Evolutionary conservation across 2,888 invertebrate genomes (phyloP).

Genomic region (Anthoptus insignis): DNA sequence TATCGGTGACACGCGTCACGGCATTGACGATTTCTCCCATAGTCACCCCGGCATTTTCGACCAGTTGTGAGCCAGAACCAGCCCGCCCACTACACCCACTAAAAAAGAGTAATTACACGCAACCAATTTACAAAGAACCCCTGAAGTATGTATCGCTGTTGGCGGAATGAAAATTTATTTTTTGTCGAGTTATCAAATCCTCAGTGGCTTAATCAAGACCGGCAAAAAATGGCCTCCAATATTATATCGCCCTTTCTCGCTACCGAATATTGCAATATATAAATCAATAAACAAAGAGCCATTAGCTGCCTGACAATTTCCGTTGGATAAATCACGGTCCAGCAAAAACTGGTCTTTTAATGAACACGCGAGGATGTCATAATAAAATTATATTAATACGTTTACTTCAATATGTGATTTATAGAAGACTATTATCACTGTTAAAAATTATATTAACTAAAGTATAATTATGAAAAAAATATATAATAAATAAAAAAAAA

Average conservation of each 20-base stretch:
- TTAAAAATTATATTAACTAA: background rate
- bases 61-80: too few species aligned
- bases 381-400: slow-evolving; percentile 52
- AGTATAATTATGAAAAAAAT: too few species aligned
- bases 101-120: slow-evolving; percentile 67
- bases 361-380: slow-evolving; percentile 63
- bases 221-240: slow-evolving; percentile 67
- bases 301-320: slow-evolving; percentile 85
- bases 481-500: too few species aligned
- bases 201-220: slow-evolving; percentile 73
- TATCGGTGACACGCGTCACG: too few species aligned
- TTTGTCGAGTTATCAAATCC: slow-evolving; percentile 57
- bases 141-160: slow-evolving; percentile 45
- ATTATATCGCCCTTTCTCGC: slow-evolving; percentile 73
- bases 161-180: slow-evolving; percentile 53
- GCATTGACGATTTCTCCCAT: too few species aligned
- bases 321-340: slow-evolving; percentile 82
- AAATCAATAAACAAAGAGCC: slow-evolving; percentile 86
- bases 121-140: slow-evolving; percentile 61
- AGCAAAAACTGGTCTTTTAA: slow-evolving; percentile 73
- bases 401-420: slow-evolving; percentile 9
- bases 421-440: background rate
- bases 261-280: slow-evolving; percentile 83
- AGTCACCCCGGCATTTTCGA: too few species aligned
- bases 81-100: slow-evolving; percentile 70